phyloP scores from a whole-genome alignment of 2,888 invertebrate species.

The Pterostichus niger region DNA sequence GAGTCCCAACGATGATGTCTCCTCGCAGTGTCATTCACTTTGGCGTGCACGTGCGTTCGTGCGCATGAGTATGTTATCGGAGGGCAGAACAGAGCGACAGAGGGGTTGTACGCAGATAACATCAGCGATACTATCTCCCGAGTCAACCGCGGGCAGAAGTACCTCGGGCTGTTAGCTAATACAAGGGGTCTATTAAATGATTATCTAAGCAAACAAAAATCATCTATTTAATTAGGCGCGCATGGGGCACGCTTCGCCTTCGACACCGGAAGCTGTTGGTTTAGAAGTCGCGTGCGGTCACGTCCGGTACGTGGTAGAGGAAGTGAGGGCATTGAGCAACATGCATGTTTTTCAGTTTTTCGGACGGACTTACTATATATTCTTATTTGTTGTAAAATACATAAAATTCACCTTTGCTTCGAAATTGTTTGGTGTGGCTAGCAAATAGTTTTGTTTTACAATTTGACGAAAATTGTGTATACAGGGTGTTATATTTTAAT shows the following conservation, averaged over 20 bases:
- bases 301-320: conserved; percentile 63
- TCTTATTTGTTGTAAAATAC: too few relatives aligned
- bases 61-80: not conserved
- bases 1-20: too few relatives aligned
- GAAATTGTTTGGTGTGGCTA: too few relatives aligned
- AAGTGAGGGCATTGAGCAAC: not conserved
- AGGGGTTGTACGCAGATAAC: conserved; percentile 27
- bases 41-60: not conserved
- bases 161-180: conserved; percentile 75
- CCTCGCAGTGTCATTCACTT: not conserved
- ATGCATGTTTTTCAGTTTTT: not conserved
- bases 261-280: conserved; percentile 75
- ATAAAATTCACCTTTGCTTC: too few relatives aligned
- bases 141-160: conserved; percentile 35
- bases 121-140: conserved; percentile 52
- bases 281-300: conserved; percentile 73
- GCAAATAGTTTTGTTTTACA: too few relatives aligned
- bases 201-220: conserved; percentile 79
- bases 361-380: too few relatives aligned
- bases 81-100: not conserved
- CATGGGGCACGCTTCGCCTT: conserved; percentile 68
- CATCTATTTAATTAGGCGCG: conserved; percentile 78
- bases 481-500: too few relatives aligned
- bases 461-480: too few relatives aligned
- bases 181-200: conserved; percentile 77